These are phyloP conservation scores for Vanacampus margaritifer DNA, from an alignment of 2,113 vertebrate species.

Conservation along the genomic window DNA sequence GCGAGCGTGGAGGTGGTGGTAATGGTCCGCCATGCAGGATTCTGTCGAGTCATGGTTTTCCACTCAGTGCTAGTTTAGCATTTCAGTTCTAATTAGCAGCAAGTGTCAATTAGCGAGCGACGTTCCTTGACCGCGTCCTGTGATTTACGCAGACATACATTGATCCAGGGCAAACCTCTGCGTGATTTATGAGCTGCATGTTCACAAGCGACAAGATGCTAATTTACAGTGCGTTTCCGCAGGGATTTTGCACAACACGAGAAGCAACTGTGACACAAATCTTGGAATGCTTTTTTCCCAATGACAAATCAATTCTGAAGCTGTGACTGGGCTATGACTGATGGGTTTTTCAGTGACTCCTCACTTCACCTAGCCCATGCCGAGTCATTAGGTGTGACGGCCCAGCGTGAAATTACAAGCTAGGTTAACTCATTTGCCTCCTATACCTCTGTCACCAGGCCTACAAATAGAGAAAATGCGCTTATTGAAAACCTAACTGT, in stretches of 20 bases:
- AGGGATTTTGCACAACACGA: neutral
- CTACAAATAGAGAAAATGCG: no score
- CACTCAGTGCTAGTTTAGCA: conserved; percentile 39
- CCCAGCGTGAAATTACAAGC: neutral
- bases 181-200: conserved; percentile 22
- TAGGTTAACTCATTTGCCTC: neutral
- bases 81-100: conserved; percentile 39
- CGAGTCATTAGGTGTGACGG: neutral
- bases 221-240: neutral
- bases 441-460: no score
- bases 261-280: neutral
- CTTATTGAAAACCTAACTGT: no score
- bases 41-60: conserved; percentile 27
- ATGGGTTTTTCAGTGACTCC: neutral
- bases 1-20: conserved; percentile 21
- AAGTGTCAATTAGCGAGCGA: conserved; percentile 25
- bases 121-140: neutral
- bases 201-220: conserved; percentile 8
- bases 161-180: neutral
- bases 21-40: neutral
- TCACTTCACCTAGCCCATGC: neutral
- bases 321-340: conserved; percentile 6
- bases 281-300: neutral
- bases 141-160: conserved; percentile 1
- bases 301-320: neutral